Evolutionary conservation across 2,113 vertebrate species (phyloP), one percentile per base, ranked within the genome.

Genomic region (Struthidea cinerea): DNA sequence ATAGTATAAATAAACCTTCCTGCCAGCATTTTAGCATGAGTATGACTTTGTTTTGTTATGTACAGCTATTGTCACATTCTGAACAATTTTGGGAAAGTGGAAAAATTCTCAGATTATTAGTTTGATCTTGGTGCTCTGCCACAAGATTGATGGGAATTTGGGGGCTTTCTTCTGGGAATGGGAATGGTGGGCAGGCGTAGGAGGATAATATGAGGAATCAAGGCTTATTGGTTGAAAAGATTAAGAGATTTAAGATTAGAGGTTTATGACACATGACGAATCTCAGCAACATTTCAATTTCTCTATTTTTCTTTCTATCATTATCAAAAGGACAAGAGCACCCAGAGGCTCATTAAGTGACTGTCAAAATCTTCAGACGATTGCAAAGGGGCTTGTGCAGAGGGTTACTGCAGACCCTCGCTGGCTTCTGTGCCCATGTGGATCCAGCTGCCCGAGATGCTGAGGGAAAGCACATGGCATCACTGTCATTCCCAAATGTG

Each of bases 71-170:
- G 64, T 71, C n/a, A 67, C 46, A 27, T 60, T 55, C 53, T 52
- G 87, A 84, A 91, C 22, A 78, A 87, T 53, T 81, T 82, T 22
- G n/a, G n/a, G 39, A 82, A 91, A 89, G 41, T 65, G 57, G 77
- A 92, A 95, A 94, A 82, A 71, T 89, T 91, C 80, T 94, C 84
- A 60, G 19, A 89, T 94, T 93, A 79, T 87, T 91, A 84, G 60
- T 89, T 91, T 95, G 52, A 75, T 89, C 61, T 95, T 95, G 94
- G 70, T 84, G 41, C 37, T 71, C 73, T 91, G 77, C 91, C 89
- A 95, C 37, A 71, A 49, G 87, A 53, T 69, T 94, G 89, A 84
- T 92, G 89, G 94, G 93, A 97, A 93, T 74, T 2, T 57, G 37
- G 35, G 50, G 50, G 33, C 17, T 81, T 81, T 90, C 17, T 94